A percentile compares a stretch with the other conserved stretches of the same genome.
These are phyloP conservation scores for Naja naja DNA, from an alignment of 2,113 vertebrate genomes.

Conservation along the genomic window DNA sequence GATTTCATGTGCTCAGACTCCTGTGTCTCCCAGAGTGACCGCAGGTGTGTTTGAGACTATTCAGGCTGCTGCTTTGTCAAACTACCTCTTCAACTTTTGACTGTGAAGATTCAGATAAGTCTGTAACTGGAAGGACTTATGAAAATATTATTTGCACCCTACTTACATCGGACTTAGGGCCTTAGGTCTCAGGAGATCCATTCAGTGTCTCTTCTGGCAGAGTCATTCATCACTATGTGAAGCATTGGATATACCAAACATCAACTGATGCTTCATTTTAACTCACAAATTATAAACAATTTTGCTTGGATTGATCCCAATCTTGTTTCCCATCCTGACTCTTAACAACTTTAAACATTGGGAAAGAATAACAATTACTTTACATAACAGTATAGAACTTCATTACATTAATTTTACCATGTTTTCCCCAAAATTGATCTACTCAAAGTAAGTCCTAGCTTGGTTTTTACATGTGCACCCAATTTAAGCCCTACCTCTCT, in stretches of 20 bases:
- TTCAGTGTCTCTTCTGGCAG: neutral
- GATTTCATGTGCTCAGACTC: neutral
- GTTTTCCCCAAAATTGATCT: too few relatives aligned
- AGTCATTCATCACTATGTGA: neutral
- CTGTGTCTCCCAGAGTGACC: neutral
- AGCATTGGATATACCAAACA: neutral
- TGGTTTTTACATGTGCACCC: too few relatives aligned
- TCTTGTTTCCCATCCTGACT: too few relatives aligned
- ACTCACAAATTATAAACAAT: neutral
- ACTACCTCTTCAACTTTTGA: too few relatives aligned
- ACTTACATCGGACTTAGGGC: neutral
- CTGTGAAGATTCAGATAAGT: too few relatives aligned
- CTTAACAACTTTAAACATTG: too few relatives aligned
- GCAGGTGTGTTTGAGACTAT: neutral
- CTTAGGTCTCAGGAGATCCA: neutral
- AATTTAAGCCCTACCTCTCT: too few relatives aligned
- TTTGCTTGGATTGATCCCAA: neutral
- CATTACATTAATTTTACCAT: neutral
- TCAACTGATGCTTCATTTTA: neutral
- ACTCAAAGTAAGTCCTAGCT: too few relatives aligned
- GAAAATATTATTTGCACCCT: neutral
- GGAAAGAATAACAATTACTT: too few relatives aligned
- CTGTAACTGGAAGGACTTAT: neutral
- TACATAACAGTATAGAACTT: too few relatives aligned
- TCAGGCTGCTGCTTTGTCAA: neutral